phyloP scores from a whole-genome alignment of 2,113 vertebrate species.

The Pelecanoides urinatrix region DNA sequence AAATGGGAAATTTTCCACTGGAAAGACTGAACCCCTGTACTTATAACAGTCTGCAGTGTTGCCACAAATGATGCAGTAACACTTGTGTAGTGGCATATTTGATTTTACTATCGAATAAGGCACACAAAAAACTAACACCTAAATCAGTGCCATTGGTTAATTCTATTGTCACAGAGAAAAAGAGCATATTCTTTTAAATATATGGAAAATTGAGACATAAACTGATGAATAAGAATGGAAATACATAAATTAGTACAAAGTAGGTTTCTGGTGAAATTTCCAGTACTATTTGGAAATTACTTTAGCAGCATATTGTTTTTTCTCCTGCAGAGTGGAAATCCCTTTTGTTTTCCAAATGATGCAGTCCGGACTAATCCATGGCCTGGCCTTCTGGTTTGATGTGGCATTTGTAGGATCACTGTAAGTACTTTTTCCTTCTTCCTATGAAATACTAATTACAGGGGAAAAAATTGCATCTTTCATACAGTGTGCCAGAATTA shows the following conservation, averaged over 20 bases:
- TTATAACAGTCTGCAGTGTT: not conserved
- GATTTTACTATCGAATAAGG: not conserved
- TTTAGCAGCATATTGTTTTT: not conserved
- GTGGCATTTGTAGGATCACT: conserved; percentile 81
- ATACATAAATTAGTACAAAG: not conserved
- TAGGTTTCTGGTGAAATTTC: not conserved
- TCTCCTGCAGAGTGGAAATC: conserved; percentile 77
- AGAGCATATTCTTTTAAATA: not conserved
- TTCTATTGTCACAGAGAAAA: not conserved
- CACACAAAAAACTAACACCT: not conserved
- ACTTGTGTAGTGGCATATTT: not conserved
- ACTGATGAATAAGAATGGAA: not conserved
- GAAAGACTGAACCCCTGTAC: not conserved
- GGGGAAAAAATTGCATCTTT: fast-evolving
- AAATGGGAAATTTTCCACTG: not conserved
- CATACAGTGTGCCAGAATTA: not conserved
- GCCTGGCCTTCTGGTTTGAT: conserved; percentile 83
- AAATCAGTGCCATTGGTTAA: not conserved
- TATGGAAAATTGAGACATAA: not conserved
- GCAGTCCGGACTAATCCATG: conserved; percentile 80
- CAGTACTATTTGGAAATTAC: not conserved
- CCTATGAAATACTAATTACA: not conserved
- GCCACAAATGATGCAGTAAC: not conserved
- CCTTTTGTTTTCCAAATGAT: conserved; percentile 79
- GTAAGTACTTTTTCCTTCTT: conserved; percentile 42